Conservation (phyloP, 2,797 vertebrate species). For the Ceyx erithaca region DNA sequence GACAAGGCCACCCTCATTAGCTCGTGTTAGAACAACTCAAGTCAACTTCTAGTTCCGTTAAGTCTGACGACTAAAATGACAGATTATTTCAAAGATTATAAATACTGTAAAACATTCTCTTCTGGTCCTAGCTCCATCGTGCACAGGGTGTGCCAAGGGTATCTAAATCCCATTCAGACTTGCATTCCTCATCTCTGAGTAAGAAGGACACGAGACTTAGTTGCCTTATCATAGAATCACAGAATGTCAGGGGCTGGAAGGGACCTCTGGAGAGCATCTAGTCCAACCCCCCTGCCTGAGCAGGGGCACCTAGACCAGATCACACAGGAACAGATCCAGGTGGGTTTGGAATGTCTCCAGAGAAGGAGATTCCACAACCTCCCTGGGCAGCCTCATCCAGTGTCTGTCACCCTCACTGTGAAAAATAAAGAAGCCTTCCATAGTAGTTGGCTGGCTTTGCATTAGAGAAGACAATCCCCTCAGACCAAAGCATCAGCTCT, state of each 20-base stretch:
- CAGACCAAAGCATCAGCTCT: accelerated
- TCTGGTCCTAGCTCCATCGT: neutral
- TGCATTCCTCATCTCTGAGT: neutral
- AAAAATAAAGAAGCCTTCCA: neutral
- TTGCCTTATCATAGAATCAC: neutral
- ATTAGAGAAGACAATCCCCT: neutral
- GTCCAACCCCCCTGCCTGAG: no score
- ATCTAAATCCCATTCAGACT: neutral
- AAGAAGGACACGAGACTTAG: neutral
- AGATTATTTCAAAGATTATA: neutral
- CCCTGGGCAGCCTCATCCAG: no score
- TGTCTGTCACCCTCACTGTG: no score
- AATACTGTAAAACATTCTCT: neutral
- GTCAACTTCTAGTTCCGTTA: neutral
- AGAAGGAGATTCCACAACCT: no score
- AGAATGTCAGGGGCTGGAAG: no score
- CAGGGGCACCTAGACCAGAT: no score
- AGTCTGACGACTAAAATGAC: neutral
- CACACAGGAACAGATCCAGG: no score
- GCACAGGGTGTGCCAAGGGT: accelerated
- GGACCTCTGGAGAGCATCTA: no score
- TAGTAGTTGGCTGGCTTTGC: neutral
- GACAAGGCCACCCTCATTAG: neutral
- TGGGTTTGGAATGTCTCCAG: no score
- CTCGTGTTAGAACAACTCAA: neutral